Percentiles rank a stretch among this genome's conserved stretches.
Conservation (phyloP, 2,113 vertebrate species). For the Phylloscopus trochiloides region DNA sequence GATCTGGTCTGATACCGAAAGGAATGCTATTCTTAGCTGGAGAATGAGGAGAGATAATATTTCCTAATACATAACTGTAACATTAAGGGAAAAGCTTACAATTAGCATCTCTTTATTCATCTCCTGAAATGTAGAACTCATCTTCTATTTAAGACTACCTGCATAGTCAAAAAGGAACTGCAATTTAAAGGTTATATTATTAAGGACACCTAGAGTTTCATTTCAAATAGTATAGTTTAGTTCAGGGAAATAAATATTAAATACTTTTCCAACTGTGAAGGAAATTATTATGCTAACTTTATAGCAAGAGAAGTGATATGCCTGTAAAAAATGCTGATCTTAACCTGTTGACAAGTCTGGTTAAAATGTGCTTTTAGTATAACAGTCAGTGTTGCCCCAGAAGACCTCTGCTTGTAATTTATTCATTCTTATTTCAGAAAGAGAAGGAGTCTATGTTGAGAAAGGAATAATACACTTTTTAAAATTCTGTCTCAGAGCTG, state of each 20-base stretch:
- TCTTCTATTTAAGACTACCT: background rate
- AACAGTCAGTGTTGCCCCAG: background rate
- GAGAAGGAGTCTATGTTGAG: background rate
- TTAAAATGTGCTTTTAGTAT: conserved; percentile 18
- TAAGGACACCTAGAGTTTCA: background rate
- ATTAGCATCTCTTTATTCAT: background rate
- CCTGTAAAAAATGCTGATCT: conserved; percentile 31
- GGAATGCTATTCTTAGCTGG: background rate
- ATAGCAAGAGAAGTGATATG: background rate
- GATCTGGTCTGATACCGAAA: background rate
- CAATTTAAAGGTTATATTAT: background rate
- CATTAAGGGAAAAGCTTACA: background rate
- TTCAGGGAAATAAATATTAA: conserved; percentile 49
- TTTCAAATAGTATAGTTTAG: conserved; percentile 9
- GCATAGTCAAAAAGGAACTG: background rate
- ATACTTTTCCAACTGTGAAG: conserved; percentile 34
- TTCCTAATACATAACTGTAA: background rate
- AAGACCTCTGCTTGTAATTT: conserved; percentile 7
- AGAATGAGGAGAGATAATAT: background rate
- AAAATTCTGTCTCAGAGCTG: background rate
- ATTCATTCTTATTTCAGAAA: conserved; percentile 1
- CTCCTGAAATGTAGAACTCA: background rate
- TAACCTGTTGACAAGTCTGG: conserved; percentile 48
- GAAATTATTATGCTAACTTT: conserved; percentile 43
- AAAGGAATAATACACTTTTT: background rate